Conservation (phyloP, 2,113 vertebrate species). For the Lepisosteus osseus region DNA sequence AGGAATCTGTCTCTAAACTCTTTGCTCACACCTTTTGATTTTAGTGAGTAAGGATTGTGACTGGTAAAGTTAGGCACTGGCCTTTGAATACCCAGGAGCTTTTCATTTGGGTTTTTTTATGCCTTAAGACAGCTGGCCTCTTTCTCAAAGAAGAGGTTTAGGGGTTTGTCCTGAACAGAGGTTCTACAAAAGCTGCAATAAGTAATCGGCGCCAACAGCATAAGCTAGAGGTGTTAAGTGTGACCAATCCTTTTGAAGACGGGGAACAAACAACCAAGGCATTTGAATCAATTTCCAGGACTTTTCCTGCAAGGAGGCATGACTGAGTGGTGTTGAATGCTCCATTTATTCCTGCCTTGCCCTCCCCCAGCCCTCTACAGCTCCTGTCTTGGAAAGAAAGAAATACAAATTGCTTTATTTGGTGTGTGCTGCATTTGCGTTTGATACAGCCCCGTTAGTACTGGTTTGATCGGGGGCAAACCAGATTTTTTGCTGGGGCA, state of each 20-base stretch:
- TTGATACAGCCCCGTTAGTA: too few species aligned
- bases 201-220: not conserved
- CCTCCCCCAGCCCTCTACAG: too few species aligned
- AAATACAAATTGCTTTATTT: too few species aligned
- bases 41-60: conserved; percentile 60
- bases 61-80: conserved; percentile 58
- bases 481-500: too few species aligned
- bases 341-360: too few species aligned
- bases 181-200: conserved; percentile 12
- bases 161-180: conserved; percentile 6
- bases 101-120: conserved; percentile 27
- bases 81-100: conserved; percentile 38
- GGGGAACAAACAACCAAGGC: too few species aligned
- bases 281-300: too few species aligned
- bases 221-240: not conserved
- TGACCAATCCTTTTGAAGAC: not conserved
- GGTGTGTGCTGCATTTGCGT: too few species aligned
- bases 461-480: too few species aligned
- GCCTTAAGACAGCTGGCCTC: conserved; percentile 70
- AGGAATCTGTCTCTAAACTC: conserved; percentile 55
- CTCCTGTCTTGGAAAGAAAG: too few species aligned
- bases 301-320: too few species aligned
- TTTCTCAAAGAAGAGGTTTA: conserved; percentile 51
- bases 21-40: conserved; percentile 62
- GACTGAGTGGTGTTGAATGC: too few species aligned